Evolutionary conservation across 2,113 vertebrate species (phyloP).

Genomic region (Crocuta crocuta): DNA sequence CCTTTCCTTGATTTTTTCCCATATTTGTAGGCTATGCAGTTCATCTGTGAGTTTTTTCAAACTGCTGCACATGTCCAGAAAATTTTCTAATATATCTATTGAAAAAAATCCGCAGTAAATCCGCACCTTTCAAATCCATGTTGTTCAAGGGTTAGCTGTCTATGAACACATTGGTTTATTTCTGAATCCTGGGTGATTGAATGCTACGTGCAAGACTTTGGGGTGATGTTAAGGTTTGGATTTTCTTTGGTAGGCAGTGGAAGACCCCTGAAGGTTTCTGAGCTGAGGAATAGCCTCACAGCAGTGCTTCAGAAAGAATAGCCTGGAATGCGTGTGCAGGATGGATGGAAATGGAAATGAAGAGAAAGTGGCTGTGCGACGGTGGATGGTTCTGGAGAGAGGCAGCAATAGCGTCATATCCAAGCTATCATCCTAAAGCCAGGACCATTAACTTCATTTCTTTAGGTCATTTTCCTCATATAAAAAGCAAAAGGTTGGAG

Average conservation of each 20-base stretch:
- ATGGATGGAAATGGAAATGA: background rate
- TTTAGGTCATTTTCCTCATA: slow-evolving; percentile 29
- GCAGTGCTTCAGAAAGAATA: background rate
- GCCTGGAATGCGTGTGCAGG: background rate
- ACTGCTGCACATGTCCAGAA: background rate
- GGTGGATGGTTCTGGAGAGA: background rate
- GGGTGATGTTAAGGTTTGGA: background rate
- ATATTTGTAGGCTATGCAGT: background rate
- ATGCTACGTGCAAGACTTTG: background rate
- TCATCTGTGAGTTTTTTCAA: background rate
- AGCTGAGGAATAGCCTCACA: background rate
- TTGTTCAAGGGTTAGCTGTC: background rate
- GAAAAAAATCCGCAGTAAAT: background rate
- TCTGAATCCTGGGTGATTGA: background rate
- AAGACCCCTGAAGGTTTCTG: background rate
- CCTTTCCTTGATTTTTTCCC: background rate
- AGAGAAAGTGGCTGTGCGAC: background rate
- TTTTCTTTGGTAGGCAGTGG: background rate
- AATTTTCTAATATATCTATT: background rate
- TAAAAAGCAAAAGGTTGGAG: slow-evolving; percentile 18
- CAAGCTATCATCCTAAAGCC: background rate
- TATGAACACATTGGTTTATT: background rate
- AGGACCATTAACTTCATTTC: slow-evolving; percentile 10
- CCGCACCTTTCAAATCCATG: background rate
- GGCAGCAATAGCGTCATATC: background rate